These are phyloP conservation scores for Mycteria americana DNA, from an alignment of 2,797 vertebrate genomes.

Conservation along the genomic window DNA sequence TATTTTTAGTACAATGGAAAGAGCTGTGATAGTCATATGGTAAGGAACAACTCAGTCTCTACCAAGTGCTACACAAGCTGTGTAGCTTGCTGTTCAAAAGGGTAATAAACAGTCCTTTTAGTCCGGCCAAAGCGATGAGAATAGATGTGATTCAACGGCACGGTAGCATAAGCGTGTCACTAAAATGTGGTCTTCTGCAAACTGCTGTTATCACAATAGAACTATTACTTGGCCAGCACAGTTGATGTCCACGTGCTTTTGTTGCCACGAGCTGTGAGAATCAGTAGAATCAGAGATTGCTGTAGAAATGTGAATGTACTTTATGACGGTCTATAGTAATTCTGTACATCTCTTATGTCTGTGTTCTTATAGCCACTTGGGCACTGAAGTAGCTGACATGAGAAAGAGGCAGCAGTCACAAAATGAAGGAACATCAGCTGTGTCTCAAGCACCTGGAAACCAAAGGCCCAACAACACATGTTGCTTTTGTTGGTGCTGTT, in stretches of 20 bases:
- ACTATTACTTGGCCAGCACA: not conserved
- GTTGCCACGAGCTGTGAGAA: not conserved
- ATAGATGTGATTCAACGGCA: not conserved
- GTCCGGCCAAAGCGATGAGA: not conserved
- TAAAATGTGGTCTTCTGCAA: not conserved
- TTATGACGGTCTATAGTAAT: not conserved
- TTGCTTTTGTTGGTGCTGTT: slow-evolving; percentile 99
- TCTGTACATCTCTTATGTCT: slow-evolving; percentile 57
- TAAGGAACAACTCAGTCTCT: not conserved
- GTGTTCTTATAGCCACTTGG: slow-evolving; percentile 71
- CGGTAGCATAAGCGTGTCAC: accelerated
- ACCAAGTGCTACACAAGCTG: slow-evolving; percentile 4
- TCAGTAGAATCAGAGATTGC: not conserved
- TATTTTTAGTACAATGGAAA: slow-evolving; percentile 16
- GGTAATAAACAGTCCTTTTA: not conserved
- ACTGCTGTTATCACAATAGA: not conserved
- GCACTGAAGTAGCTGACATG: slow-evolving; percentile 92
- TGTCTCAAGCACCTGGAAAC: slow-evolving; percentile 88
- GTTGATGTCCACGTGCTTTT: not conserved
- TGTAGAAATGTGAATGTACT: slow-evolving; percentile 46
- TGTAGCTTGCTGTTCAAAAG: not conserved
- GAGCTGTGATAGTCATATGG: not conserved
- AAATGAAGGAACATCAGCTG: slow-evolving; percentile 87
- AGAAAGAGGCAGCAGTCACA: slow-evolving; percentile 97
- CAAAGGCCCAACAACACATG: slow-evolving; percentile 96